These are phyloP conservation scores for Myripristis murdjan DNA, from an alignment of 2,797 vertebrate genomes.

Conservation along the genomic window DNA sequence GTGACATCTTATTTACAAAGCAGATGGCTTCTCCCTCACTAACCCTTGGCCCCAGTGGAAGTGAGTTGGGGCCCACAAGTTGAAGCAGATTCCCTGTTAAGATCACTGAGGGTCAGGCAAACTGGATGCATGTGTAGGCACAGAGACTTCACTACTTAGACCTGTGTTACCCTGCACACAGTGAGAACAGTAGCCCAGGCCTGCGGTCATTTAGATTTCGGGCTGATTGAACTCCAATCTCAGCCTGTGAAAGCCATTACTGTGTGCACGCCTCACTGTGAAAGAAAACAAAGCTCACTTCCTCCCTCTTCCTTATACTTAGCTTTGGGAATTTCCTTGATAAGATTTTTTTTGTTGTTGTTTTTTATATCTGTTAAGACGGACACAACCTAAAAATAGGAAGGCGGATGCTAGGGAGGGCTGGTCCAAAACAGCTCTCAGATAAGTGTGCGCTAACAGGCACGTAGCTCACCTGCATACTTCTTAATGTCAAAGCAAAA, in stretches of 20 bases:
- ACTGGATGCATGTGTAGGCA: background rate
- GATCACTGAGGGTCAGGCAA: constrained; percentile 59
- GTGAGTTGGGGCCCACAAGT: constrained; percentile 62
- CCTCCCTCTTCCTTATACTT: constrained; percentile 30
- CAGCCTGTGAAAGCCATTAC: constrained; percentile 71
- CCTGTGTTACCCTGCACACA: constrained; percentile 57
- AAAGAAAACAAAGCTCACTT: constrained; percentile 53
- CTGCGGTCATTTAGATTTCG: constrained; percentile 62
- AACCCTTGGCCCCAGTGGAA: constrained; percentile 53
- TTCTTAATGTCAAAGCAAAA: constrained; percentile 21
- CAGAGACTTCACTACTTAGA: constrained; percentile 64
- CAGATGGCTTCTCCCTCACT: constrained; percentile 41
- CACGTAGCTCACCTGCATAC: constrained; percentile 73
- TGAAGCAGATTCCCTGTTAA: constrained; percentile 67
- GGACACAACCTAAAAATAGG: constrained; percentile 65
- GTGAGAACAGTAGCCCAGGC: constrained; percentile 44
- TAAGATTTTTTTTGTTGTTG: too few relatives aligned
- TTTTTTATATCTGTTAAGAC: constrained; percentile 34
- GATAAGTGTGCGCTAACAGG: constrained; percentile 51
- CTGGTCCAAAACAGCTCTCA: constrained; percentile 56
- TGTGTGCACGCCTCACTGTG: constrained; percentile 43
- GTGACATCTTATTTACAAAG: constrained; percentile 69
- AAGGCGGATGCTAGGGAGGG: constrained; percentile 25
- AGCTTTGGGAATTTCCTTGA: constrained; percentile 57
- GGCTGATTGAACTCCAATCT: constrained; percentile 68